Conservation (phyloP, 2,888 invertebrate genomes). For the Napeogenes sylphis region DNA sequence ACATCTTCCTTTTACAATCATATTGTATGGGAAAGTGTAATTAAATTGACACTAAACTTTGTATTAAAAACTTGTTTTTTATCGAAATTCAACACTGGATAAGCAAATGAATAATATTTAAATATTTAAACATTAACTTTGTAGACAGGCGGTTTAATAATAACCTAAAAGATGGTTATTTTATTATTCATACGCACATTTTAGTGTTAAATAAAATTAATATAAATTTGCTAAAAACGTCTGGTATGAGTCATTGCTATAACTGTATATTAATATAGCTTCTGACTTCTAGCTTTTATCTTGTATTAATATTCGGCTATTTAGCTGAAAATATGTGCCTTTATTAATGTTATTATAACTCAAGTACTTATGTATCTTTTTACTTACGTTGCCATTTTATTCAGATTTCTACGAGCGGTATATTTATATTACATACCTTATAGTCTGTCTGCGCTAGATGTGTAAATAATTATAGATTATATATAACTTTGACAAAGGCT, state of each 20-base stretch:
- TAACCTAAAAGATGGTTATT: slow-evolving; percentile 16
- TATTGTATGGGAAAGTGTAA: slow-evolving; percentile 12
- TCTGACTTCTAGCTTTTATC: slow-evolving; percentile 20
- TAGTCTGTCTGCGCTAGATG: slow-evolving; percentile 9
- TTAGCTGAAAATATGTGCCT: slow-evolving; percentile 49
- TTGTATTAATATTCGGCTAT: slow-evolving; percentile 18
- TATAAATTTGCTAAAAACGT: slow-evolving; percentile 1
- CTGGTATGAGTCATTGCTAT: neutral
- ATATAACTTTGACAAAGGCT: slow-evolving; percentile 51
- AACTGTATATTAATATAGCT: slow-evolving; percentile 1
- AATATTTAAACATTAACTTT: slow-evolving; percentile 6
- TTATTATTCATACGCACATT: slow-evolving; percentile 23
- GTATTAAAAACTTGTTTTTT: slow-evolving; percentile 16
- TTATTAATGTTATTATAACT: slow-evolving; percentile 42
- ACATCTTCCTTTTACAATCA: slow-evolving; percentile 19
- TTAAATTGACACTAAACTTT: slow-evolving; percentile 21
- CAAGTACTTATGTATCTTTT: slow-evolving; percentile 40
- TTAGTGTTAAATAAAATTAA: slow-evolving; percentile 15
- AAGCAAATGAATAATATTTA: slow-evolving; percentile 8
- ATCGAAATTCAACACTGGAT: slow-evolving; percentile 14
- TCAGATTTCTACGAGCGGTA: slow-evolving; percentile 34
- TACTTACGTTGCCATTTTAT: slow-evolving; percentile 34
- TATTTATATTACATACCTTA: slow-evolving; percentile 16
- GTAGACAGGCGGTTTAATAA: slow-evolving; percentile 13
- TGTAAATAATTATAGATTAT: slow-evolving; percentile 21